Evolutionary conservation across 1,140 invertebrate species (phyloP).

Genomic region (Eriosoma lanigerum): DNA sequence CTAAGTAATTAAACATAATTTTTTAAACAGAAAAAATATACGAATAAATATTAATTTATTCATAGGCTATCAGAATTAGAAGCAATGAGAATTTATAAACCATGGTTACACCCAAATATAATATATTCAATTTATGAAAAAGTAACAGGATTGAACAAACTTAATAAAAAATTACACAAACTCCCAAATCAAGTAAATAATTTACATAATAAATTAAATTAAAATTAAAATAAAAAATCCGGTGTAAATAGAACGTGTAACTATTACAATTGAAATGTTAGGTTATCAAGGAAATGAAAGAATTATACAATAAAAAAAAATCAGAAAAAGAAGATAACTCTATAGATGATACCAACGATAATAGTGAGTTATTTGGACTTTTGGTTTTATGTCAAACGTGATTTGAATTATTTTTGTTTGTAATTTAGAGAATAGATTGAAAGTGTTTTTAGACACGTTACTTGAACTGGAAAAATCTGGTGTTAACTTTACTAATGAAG

Average conservation of each 20-base stretch:
- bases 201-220: neutral
- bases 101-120: constrained; percentile 53
- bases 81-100: constrained; percentile 53
- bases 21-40: neutral
- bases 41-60: neutral
- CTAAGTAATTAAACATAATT: constrained; percentile 49
- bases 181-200: constrained; percentile 53
- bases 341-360: neutral
- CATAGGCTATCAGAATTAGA: constrained; percentile 27
- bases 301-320: neutral
- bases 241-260: no score
- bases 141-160: constrained; percentile 50
- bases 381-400: neutral
- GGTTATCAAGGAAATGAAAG: constrained; percentile 6
- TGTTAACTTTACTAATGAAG: constrained; percentile 61
- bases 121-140: constrained; percentile 52
- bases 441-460: constrained; percentile 65
- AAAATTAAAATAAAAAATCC: no score
- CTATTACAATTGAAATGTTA: neutral
- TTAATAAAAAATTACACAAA: constrained; percentile 35
- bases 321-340: neutral
- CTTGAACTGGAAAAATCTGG: constrained; percentile 61
- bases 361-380: neutral
- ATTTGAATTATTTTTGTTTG: no score
- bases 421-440: neutral